These are phyloP conservation scores for Drosophila nebulosa DNA, from an alignment of 1,140 invertebrate species.

Conservation along the genomic window DNA sequence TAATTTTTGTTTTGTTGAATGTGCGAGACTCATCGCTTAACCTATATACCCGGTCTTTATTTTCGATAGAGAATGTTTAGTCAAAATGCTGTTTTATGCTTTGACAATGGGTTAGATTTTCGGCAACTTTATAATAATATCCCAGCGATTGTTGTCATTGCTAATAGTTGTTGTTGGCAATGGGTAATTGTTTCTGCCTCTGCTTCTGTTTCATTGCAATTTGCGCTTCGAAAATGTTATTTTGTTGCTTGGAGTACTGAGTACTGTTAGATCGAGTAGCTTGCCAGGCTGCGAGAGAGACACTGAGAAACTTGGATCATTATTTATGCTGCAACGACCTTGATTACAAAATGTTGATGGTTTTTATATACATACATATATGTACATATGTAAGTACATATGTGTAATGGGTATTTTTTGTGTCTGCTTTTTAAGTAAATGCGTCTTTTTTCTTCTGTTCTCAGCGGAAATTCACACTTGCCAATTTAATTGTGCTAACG, in stretches of 20 bases:
- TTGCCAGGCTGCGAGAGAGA: slow-evolving; percentile 33
- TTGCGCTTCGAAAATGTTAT: slow-evolving; percentile 24
- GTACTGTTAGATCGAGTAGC: slow-evolving; percentile 45
- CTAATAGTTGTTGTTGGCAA: slow-evolving; percentile 35
- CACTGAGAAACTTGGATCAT: slow-evolving; percentile 35
- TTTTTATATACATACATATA: slow-evolving; percentile 6
- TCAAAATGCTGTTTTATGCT: slow-evolving; percentile 23
- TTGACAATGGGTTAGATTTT: slow-evolving; percentile 7
- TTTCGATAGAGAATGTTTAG: slow-evolving; percentile 22
- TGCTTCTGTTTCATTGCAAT: slow-evolving; percentile 31
- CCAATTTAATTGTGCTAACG: slow-evolving; percentile 66
- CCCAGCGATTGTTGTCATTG: slow-evolving; percentile 40
- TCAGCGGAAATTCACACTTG: slow-evolving; percentile 72
- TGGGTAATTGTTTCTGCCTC: slow-evolving; percentile 6
- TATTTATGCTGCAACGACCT: slow-evolving; percentile 74
- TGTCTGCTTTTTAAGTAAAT: slow-evolving; percentile 25
- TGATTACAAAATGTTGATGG: slow-evolving; percentile 59
- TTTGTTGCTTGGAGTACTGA: slow-evolving; percentile 2
- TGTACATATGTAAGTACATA: not conserved
- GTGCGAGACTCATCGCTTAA: not conserved
- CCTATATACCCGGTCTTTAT: not conserved
- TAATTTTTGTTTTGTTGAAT: too few species aligned
- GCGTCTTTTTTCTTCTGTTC: not conserved
- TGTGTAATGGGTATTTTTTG: slow-evolving; percentile 14
- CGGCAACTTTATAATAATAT: slow-evolving; percentile 42